Base-by-base conservation (phyloP, 2,888 invertebrate species). In the Eudasyphora cyanicolor region DNA sequence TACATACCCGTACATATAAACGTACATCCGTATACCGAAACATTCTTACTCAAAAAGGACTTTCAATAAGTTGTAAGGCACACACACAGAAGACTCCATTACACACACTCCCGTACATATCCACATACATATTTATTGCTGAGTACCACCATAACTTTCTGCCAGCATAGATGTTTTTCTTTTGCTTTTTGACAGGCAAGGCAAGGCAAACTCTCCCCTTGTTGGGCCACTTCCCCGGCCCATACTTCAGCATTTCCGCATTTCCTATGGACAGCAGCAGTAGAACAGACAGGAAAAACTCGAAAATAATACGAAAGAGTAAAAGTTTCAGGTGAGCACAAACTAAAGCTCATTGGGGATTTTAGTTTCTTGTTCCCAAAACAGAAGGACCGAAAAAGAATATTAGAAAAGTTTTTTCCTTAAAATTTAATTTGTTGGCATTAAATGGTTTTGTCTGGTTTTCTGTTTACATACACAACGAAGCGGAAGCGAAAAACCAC, bases 91-190 rank as follows among this genome's bases (percentile, higher is more conserved):
- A n/a, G n/a, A n/a, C n/a, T n/a, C n/a, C n/a, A n/a, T n/a, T n/a
- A n/a, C 10, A 3, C 38, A 38, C 38, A 38, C 38, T 38, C 8
- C 38, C 35, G 10, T 38, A 38, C 38, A 8, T 1, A 38, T 3
- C 38, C 14, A 38, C 38, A 38, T 38, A 38, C n/a, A n/a, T n/a
- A 38, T 38, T 38, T 38, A 38, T 67, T 73, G 67, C 76, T 29
- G 60, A 80, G 38, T 80, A 62, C 42, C 57, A 51, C 45, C 51
- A 60, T 73, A 64, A 51, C 12, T 71, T 75, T 78, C 69, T 29
- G 19, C 51, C 71, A 12, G 51, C 49, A 49, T 17, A 78, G 74
- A 74, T 42, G 60, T 38, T 70, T 74, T 42, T n/a, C 74, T 60
- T 24, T 74, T 75, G 17, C n/a, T n/a, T n/a, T 75, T 38, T 8